A percentile compares a stretch with the other conserved stretches of the same genome.
Evolutionary conservation across 2,113 vertebrate genomes (phyloP).

Genomic region (Athene noctua): DNA sequence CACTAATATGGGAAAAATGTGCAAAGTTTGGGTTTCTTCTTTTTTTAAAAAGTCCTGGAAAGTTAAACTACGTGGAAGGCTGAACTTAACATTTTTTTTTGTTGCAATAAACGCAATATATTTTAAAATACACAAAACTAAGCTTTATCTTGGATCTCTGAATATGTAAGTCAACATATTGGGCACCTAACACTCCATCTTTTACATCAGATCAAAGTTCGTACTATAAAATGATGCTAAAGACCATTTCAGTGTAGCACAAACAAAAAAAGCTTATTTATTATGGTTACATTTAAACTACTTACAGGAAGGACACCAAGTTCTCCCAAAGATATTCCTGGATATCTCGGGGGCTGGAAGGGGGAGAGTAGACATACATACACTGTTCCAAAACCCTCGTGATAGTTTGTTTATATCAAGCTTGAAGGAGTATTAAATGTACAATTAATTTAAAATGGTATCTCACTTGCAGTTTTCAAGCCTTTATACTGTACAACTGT

Average conservation of each 20-base stretch:
- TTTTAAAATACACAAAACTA: neutral
- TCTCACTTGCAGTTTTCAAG: neutral
- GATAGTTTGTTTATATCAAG: neutral
- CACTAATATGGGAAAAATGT: neutral
- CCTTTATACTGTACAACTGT: no score
- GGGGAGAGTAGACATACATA: neutral
- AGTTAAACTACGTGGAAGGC: fast-evolving
- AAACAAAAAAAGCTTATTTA: neutral
- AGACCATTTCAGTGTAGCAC: neutral
- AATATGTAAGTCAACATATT: neutral
- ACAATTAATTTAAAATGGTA: neutral
- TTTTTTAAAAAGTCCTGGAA: neutral
- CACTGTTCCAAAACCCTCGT: neutral
- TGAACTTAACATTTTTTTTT: neutral
- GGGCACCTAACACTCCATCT: fast-evolving
- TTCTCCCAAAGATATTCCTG: neutral
- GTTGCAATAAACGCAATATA: neutral
- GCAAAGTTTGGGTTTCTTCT: neutral
- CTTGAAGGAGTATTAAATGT: neutral
- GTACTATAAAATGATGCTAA: neutral
- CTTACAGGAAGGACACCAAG: neutral
- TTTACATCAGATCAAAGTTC: neutral
- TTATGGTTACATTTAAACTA: neutral
- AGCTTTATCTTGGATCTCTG: neutral
- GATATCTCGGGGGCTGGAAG: neutral